Conservation (phyloP, 2,888 invertebrate species). For the Criorhina ranunculi region DNA sequence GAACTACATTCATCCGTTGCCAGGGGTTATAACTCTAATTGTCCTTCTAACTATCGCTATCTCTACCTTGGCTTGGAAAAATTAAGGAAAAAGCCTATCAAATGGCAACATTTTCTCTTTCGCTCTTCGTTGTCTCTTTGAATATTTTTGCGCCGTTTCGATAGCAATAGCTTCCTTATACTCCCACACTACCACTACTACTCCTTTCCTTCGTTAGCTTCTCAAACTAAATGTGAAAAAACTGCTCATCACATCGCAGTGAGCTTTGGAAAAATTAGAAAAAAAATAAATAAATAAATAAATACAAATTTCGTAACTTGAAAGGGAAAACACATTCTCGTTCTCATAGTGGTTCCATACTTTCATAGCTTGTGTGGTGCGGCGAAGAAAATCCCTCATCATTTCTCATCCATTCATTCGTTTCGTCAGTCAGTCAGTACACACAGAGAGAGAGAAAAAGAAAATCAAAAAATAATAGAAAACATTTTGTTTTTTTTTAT, state of each 20-base stretch:
- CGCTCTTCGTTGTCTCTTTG: too few relatives aligned
- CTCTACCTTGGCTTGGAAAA: too few relatives aligned
- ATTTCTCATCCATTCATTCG: slow-evolving; percentile 67
- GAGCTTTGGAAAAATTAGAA: slow-evolving; percentile 51
- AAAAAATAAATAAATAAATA: slow-evolving; percentile 5
- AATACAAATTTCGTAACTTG: slow-evolving; percentile 63
- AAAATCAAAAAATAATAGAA: slow-evolving; percentile 11
- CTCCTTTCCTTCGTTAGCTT: slow-evolving; percentile 15
- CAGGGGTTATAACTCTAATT: too few relatives aligned
- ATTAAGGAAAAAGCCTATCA: too few relatives aligned
- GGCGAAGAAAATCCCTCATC: slow-evolving; percentile 51
- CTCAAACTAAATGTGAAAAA: slow-evolving; percentile 4
- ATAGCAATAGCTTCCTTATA: not conserved
- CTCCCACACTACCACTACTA: slow-evolving; percentile 14
- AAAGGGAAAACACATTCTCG: slow-evolving; percentile 67
- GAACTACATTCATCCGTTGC: too few relatives aligned
- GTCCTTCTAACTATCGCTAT: too few relatives aligned
- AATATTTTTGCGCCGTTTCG: too few relatives aligned
- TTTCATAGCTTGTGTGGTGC: slow-evolving; percentile 56
- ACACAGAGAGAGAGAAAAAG: slow-evolving; percentile 13
- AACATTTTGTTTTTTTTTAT: too few relatives aligned
- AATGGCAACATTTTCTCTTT: too few relatives aligned
- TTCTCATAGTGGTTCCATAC: slow-evolving; percentile 52
- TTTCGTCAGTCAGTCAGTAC: slow-evolving; percentile 42
- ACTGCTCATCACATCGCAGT: slow-evolving; percentile 45